These are phyloP conservation scores for Athrips mouffetella DNA, from an alignment of 2,888 invertebrate species.

Conservation along the genomic window DNA sequence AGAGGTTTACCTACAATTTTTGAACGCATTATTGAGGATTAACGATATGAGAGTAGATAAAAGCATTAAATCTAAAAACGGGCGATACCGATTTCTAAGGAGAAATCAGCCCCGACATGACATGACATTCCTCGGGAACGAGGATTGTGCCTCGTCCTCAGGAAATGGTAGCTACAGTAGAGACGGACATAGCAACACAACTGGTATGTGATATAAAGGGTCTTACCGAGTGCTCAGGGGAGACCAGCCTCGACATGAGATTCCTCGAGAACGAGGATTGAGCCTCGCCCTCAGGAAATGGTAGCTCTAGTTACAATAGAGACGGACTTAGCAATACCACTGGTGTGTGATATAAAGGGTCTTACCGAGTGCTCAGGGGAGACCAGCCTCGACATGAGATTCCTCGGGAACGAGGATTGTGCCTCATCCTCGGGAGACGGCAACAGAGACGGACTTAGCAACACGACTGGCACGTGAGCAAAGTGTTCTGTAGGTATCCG, in stretches of 20 bases:
- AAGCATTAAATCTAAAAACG: too few species aligned
- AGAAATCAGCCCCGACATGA: conserved; percentile 80
- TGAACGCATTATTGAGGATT: too few species aligned
- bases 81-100: too few species aligned
- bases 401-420: conserved; percentile 81
- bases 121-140: conserved; percentile 82
- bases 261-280: conserved; percentile 82
- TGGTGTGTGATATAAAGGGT: too few species aligned
- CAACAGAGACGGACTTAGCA: conserved; percentile 90
- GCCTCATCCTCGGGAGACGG: conserved; percentile 86
- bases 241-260: conserved; percentile 80
- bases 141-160: conserved; percentile 81
- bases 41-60: too few species aligned
- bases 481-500: conserved; percentile 97
- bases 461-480: conserved; percentile 94
- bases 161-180: conserved; percentile 89
- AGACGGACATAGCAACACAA: neutral
- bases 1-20: too few species aligned
- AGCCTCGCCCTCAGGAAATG: conserved; percentile 85
- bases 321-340: neutral
- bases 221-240: too few species aligned
- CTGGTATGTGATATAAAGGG: too few species aligned
- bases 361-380: conserved; percentile 74
- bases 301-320: conserved; percentile 88
- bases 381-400: conserved; percentile 81